Conservation (phyloP, 2,888 invertebrate species). For the Hemistola chrysoprasaria region DNA sequence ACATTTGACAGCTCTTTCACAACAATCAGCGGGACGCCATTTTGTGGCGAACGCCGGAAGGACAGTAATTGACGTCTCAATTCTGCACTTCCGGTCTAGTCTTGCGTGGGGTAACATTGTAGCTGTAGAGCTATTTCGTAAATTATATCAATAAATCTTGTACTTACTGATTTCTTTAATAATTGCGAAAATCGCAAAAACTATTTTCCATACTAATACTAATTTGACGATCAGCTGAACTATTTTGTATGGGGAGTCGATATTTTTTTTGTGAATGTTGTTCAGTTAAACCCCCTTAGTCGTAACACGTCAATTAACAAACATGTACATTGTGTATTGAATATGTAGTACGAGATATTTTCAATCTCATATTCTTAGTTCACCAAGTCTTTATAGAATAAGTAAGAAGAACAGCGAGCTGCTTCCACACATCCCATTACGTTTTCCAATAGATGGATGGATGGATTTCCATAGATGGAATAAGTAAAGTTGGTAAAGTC, state of each 20-base stretch:
- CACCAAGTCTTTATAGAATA: too few relatives aligned
- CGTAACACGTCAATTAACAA: too few relatives aligned
- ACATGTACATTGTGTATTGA: too few relatives aligned
- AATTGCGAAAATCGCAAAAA: background rate
- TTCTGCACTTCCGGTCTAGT: slow-evolving; percentile 57
- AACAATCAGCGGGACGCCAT: slow-evolving; percentile 72
- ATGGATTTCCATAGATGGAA: slow-evolving; percentile 33
- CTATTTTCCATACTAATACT: too few relatives aligned
- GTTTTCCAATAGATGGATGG: slow-evolving; percentile 18
- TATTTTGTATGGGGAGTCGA: too few relatives aligned
- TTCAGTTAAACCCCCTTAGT: too few relatives aligned
- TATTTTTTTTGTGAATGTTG: too few relatives aligned
- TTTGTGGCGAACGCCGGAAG: slow-evolving; percentile 57
- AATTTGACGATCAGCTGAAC: too few relatives aligned
- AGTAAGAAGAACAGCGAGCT: slow-evolving; percentile 1
- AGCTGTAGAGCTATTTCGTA: too few relatives aligned
- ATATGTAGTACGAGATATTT: background rate
- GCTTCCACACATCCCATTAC: slow-evolving; percentile 8
- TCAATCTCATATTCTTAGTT: too few relatives aligned
- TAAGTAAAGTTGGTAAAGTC: slow-evolving; percentile 37
- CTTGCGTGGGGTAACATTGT: slow-evolving; percentile 14
- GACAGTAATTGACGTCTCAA: slow-evolving; percentile 66
- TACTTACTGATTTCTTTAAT: too few relatives aligned
- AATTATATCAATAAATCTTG: too few relatives aligned
- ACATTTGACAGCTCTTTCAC: slow-evolving; percentile 70